Evolutionary conservation across 1,140 invertebrate species (phyloP), one percentile per base, ranked within the genome.

Genomic region (Lasioglossum baleicum): DNA sequence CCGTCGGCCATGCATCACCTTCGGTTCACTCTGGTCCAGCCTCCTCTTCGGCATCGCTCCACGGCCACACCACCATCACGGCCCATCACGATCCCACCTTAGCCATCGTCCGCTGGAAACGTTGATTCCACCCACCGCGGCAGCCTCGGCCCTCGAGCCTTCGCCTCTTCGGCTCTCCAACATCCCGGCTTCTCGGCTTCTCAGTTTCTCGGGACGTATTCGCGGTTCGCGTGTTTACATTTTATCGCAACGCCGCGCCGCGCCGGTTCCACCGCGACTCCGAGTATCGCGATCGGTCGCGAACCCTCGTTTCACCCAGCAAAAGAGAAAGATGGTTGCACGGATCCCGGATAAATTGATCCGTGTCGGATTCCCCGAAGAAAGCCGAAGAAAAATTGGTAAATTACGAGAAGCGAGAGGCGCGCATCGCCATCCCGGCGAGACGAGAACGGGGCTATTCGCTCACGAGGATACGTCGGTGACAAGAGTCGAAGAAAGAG

Each of bases 1-100:
- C 88, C 91, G 91, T 91, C 91, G 91, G 91, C 92, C 91, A 92
- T 92, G 91, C 90, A 92, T 93, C 92, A 92, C 90, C 90, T 91
- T 92, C 86, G 90, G 88, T 88, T 92, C 89, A 91, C 84, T 90
- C 89, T 87, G 90, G 88, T 88, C 89, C 92, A 82, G 91, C 92
- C 92, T 92, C 90, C 89, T 90, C 86, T 86, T 82, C 82, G 81
- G 81, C 85, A 86, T 86, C 85, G 83, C 89, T 86, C 84, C 85
- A 83, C 76, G 84, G 65, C 85, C 90, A 85, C 89, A 86, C 88
- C 88, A 88, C 89, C 89, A 88, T 91, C 89, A 88, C 87, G 87
- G 87, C 86, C 90, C 88, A 90, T 90, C 88, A 88, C 85, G 90
- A 91, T 91, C 88, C 88, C 88, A 90, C 88, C 90, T 89, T 83